A percentile compares a stretch with the other conserved stretches of the same genome.
Evolutionary conservation across 2,113 vertebrate species (phyloP).

Genomic region (Microtus oregoni): DNA sequence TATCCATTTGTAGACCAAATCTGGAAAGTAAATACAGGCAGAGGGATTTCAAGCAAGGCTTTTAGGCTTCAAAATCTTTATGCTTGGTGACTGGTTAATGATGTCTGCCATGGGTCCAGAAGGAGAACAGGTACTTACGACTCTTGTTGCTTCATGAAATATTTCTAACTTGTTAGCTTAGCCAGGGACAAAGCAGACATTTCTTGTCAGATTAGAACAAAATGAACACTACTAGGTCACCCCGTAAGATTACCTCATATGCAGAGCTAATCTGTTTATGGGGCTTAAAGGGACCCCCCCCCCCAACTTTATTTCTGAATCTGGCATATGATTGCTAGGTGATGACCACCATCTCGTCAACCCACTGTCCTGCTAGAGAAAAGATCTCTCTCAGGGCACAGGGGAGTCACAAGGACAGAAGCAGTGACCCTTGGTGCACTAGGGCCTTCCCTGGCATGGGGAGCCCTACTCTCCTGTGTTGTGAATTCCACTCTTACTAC

Average conservation of each 20-base stretch:
- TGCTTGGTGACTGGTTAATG: not conserved
- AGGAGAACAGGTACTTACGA: not conserved
- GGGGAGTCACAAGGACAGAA: not conserved
- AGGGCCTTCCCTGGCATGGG: not conserved
- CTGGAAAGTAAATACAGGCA: not conserved
- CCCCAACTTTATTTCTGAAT: not conserved
- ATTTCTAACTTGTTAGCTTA: not conserved
- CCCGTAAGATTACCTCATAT: not conserved
- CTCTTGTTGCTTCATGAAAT: not conserved
- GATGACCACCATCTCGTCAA: not conserved
- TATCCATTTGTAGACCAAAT: not conserved
- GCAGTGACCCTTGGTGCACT: too few relatives aligned
- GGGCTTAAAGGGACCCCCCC: not conserved
- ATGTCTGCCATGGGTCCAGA: not conserved
- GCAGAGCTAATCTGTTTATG: not conserved
- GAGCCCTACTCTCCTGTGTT: fast-evolving
- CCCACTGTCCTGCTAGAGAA: not conserved
- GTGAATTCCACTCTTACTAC: fast-evolving
- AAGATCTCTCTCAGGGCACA: not conserved
- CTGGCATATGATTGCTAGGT: not conserved
- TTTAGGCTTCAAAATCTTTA: not conserved
- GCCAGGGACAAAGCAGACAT: not conserved
- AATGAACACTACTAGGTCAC: not conserved
- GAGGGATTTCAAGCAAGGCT: not conserved
- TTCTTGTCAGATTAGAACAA: not conserved